Base-by-base conservation (phyloP, 2,113 vertebrate genomes). In the Spheniscus mendiculus region DNA sequence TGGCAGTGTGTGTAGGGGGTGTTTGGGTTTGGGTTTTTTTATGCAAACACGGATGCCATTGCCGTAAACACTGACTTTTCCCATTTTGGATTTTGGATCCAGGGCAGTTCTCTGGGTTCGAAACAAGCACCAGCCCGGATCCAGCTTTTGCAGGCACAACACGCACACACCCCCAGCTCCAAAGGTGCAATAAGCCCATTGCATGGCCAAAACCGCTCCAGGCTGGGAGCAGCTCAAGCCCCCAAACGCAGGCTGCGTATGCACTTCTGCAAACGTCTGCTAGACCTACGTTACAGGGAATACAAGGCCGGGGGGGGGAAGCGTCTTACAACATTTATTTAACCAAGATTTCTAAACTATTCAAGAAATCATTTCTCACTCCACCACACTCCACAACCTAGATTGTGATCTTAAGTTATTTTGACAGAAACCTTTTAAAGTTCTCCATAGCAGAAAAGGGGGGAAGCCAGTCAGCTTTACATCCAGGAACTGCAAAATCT, bases 401-500 rank as follows among this genome's bases (percentile, higher is more conserved):
- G 67, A 92, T 10, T 47, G 40, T 96, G 91, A 97, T 89, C 38
- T 71, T 95, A 94, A 93, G 55, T 40, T 88, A 65, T 61, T 95
- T 1, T 92, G 93, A 97, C 83, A 94, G 93, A 62, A 82, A 56
- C 52, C 47, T 93, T 96, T 89, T 36, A 67, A 95, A 93, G 89
- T 53, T 83, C 65, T 84, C 72, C 91, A 73, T 9, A 9, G 65
- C 40, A 94, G 89, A 74, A 69, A 44, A 20, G 5, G 1, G 83
- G 80, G 71, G 88, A 94, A 93, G 91, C 70, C 91, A 76, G 84
- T 55, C 83, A 84, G 83, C 93, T 95, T 97, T 88, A 83, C 62
- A 87, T 52, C 25, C 90, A 96, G 94, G 87, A 98, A 97, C 63
- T 95, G 93, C 63, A 96, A 70, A 72, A 81, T 67, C 85, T 72